phyloP scores from a whole-genome alignment of 1,140 invertebrate genomes.

The Cyclina sinensis region DNA sequence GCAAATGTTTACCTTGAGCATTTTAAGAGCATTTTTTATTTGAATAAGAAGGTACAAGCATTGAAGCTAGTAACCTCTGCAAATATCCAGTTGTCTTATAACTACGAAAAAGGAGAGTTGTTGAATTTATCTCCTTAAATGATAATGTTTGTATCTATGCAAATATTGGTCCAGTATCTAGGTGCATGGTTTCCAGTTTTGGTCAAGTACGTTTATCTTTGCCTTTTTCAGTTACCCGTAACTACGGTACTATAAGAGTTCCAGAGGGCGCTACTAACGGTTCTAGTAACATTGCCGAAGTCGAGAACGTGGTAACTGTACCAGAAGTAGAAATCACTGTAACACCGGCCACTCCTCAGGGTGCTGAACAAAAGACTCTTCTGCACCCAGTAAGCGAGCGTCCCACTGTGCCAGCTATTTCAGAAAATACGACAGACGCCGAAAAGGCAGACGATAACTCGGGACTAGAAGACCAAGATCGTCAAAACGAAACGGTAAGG shows the following conservation, averaged over 20 bases:
- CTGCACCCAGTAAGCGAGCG: background rate
- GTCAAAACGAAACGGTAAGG: background rate
- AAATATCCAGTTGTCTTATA: no score
- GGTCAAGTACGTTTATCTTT: no score
- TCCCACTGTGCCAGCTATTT: background rate
- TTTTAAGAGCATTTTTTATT: no score
- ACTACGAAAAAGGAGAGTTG: no score
- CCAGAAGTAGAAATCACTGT: constrained; percentile 3
- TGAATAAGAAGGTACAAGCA: no score
- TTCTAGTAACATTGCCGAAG: background rate
- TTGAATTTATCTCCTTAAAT: no score
- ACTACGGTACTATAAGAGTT: constrained; percentile 2
- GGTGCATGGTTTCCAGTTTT: no score
- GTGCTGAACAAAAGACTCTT: background rate
- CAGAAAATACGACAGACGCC: background rate
- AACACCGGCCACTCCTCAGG: background rate
- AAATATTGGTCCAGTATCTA: no score
- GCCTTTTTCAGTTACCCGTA: background rate
- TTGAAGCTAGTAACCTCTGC: no score
- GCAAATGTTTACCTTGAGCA: no score
- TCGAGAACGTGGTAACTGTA: background rate
- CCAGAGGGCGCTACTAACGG: background rate
- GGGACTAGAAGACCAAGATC: background rate
- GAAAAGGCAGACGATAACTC: background rate
- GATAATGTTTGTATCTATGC: no score